Conservation (phyloP, 1,140 invertebrate species). For the Myzus persicae region DNA sequence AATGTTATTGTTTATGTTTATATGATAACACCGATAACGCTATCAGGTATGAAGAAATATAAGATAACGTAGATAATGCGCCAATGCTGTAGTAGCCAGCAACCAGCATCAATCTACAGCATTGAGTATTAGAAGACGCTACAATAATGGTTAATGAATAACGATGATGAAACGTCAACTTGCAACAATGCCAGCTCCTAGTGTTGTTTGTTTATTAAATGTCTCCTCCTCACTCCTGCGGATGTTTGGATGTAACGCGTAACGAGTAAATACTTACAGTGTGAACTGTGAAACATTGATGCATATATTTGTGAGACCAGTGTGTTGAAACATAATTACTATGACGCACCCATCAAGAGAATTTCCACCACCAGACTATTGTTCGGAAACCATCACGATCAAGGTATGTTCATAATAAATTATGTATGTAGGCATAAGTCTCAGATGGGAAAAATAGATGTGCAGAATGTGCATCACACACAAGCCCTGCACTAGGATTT, state of each 20-base stretch:
- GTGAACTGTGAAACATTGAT: background rate
- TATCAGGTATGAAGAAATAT: conserved; percentile 4
- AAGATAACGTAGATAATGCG: background rate
- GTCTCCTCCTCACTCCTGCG: background rate
- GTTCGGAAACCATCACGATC: background rate
- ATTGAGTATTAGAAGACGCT: background rate
- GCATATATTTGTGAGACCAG: background rate
- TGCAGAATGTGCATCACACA: background rate
- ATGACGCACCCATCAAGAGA: conserved; percentile 17
- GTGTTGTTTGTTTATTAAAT: background rate
- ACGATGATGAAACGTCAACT: conserved; percentile 5
- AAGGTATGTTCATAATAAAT: conserved; percentile 19
- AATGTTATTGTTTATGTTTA: conserved; percentile 15
- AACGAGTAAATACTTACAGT: background rate
- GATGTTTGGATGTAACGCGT: background rate
- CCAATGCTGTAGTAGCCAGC: background rate
- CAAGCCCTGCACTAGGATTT: background rate
- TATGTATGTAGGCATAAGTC: background rate
- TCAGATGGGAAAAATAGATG: background rate
- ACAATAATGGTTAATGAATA: background rate
- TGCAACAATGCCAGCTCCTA: background rate
- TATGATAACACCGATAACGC: background rate
- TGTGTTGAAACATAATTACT: background rate
- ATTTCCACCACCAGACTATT: conserved; percentile 43
- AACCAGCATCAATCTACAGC: background rate